phyloP scores from a whole-genome alignment of 2,888 invertebrate genomes.

The Ferdinandea cuprea region DNA sequence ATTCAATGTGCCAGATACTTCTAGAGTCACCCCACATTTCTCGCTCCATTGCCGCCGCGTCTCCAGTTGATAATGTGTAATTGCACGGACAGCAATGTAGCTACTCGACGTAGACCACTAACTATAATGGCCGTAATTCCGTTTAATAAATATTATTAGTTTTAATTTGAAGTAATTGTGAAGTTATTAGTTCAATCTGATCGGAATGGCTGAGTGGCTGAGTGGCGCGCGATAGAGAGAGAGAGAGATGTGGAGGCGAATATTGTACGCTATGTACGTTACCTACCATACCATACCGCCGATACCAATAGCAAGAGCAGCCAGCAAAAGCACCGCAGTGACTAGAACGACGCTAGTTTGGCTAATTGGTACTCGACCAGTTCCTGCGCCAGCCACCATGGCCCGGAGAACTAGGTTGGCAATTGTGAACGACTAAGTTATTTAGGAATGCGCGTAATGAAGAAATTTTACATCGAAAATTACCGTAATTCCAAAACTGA shows the following conservation, averaged over 20 bases:
- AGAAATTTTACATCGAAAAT: conserved; percentile 73
- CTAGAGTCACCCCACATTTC: conserved; percentile 19
- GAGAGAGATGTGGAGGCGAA: conserved; percentile 40
- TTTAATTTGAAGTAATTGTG: conserved; percentile 75
- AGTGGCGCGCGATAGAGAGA: conserved; percentile 21
- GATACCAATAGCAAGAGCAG: conserved; percentile 36
- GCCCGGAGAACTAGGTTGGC: conserved; percentile 16
- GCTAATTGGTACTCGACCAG: conserved; percentile 61
- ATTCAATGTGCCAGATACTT: conserved; percentile 73
- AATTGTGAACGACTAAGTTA: conserved; percentile 59
- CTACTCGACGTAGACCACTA: conserved; percentile 48
- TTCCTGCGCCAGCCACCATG: conserved; percentile 23
- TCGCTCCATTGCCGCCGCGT: neutral
- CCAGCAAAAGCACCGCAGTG: conserved; percentile 16
- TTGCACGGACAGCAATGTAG: conserved; percentile 23
- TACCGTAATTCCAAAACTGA: conserved; percentile 59
- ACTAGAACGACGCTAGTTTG: conserved; percentile 31
- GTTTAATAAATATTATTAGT: conserved; percentile 75
- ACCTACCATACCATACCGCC: no score
- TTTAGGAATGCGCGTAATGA: conserved; percentile 71
- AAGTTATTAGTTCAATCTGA: conserved; percentile 74
- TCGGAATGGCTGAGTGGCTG: conserved; percentile 65
- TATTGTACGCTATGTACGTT: no score
- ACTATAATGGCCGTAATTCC: conserved; percentile 72
- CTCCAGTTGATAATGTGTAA: conserved; percentile 9